Conservation (phyloP, 2,888 invertebrate species). For the Hyppa rectilinea region DNA sequence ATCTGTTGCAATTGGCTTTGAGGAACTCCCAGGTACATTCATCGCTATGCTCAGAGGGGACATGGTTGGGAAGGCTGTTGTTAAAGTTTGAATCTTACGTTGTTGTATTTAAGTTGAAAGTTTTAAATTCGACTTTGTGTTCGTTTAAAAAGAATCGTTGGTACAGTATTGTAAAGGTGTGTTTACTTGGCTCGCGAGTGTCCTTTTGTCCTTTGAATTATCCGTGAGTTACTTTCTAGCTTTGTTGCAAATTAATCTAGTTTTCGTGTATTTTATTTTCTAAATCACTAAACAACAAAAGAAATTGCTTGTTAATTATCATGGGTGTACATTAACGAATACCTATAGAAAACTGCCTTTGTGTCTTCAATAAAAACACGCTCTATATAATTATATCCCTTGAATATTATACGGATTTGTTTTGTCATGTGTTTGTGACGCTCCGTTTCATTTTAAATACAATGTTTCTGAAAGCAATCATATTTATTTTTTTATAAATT, state of each 20-base stretch:
- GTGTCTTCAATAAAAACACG: conserved; percentile 4
- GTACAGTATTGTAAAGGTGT: conserved; percentile 47
- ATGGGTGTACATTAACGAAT: conserved; percentile 4
- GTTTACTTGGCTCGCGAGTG: conserved; percentile 41
- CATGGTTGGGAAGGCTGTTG: conserved; percentile 71
- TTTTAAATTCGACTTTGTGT: conserved; percentile 16
- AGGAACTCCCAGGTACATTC: conserved; percentile 72
- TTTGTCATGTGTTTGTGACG: conserved; percentile 16
- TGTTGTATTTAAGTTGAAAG: conserved; percentile 45
- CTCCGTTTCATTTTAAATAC: background rate
- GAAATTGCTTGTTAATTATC: conserved; percentile 1
- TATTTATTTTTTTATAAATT: conserved; percentile 12
- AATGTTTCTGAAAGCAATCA: background rate
- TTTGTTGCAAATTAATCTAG: conserved; percentile 25
- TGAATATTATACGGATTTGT: background rate
- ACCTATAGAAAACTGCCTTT: background rate
- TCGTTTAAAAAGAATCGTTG: conserved; percentile 23
- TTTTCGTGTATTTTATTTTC: conserved; percentile 12
- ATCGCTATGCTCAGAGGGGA: conserved; percentile 70
- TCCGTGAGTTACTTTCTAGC: conserved; percentile 22
- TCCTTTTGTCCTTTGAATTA: background rate
- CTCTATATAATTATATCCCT: background rate
- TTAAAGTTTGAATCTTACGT: conserved; percentile 71
- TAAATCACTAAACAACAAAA: conserved; percentile 12
- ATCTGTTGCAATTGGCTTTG: conserved; percentile 73